Base-by-base conservation (phyloP, 1,140 invertebrate genomes). In the Riptortus pedestris region DNA sequence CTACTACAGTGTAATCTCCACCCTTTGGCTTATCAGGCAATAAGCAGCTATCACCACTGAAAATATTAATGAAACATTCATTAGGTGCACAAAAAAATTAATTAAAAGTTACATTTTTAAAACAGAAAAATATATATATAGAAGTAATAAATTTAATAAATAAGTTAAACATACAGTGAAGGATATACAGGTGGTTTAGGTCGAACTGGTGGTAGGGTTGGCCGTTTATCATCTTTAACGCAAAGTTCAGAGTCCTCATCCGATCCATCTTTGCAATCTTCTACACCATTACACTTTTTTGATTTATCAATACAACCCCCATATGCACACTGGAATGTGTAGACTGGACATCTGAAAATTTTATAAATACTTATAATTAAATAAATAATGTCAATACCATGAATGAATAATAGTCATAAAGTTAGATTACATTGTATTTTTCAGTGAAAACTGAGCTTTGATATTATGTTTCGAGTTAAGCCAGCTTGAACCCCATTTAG, bases 231-330 rank as follows among this genome's bases (percentile, higher is more conserved):
- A n/a, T n/a, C n/a, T n/a, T n/a, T n/a, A n/a, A n/a, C 27, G 43
- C 63, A 64, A 28, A 64, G 57, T 28, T 64, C 63, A 12, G 62
- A 48, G 22, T 38, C 59, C 60, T 69, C 68, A 66, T 92, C 90
- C 2, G 85, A 85, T 12, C 79, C 79, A 68, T 88, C 84, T 0
- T 74, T 64, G 71, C 87, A 90, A 61, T 90, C 80, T 33, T 71
- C 71, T 1, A 73, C 68, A 0, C 79, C 78, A 71, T 90, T 77
- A 68, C 84, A 85, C 20, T 71, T 73, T 0, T 71, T 67, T 57
- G 79, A 73, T 5, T 76, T 75, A 20, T 76, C 71, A 5, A 86
- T 76, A 65, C 83, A 86, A 12, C 76, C 78, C 12, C 84, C 83
- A 60, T 81, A 83, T 14, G 74, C 71, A 66, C 84, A 86, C 12